Base-by-base conservation (phyloP, 2,888 invertebrate genomes). In the Suillia variegata region DNA sequence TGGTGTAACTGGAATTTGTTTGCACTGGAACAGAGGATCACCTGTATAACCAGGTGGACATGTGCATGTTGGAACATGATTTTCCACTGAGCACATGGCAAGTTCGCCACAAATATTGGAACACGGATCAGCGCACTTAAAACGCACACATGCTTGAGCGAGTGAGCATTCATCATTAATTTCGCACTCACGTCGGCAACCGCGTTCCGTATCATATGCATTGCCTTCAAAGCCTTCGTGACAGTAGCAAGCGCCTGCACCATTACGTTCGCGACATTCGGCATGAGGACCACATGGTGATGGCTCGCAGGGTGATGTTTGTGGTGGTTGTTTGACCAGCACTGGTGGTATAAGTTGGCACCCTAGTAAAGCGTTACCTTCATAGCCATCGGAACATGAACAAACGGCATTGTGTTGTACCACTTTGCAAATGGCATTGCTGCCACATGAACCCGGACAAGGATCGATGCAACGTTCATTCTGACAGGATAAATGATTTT, bases 251-350 rank as follows among this genome's bases (percentile, higher is more conserved):
- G 94, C 93, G n/a, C 91, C 92, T 0, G 93, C 92, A 12, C 90
- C 90, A 70, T 92, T 92, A 65, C 87, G 85, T 80, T 93, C 93
- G 6, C 92, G 86, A 70, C 92, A 94, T 80, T 92, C 91, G 2
- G 93, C 91, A 71, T 92, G 91, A 4, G 89, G 90, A 38, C 94
- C 94, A 75, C 94, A 94, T 1, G 93, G 93, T 58, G 92, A 91
- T 53, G 93, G 93, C 56, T 85, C 85, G 73, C 94, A 93, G 4
- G 94, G 93, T 66, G 91, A 88, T n/a, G 87, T 78, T 45, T 86
- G 85, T 47, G 86, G 85, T 49, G 88, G 87, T 58, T 87, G 85
- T 70, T 85, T 84, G 79, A 88, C 87, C 10, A 88, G 86, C 20
- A 87, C 87, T 56, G 78, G 77, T 22, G 70, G 63, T 31, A 81